These are phyloP conservation scores for Drosophila eugracilis DNA, from an alignment of 1,140 invertebrate genomes.

Conservation along the genomic window DNA sequence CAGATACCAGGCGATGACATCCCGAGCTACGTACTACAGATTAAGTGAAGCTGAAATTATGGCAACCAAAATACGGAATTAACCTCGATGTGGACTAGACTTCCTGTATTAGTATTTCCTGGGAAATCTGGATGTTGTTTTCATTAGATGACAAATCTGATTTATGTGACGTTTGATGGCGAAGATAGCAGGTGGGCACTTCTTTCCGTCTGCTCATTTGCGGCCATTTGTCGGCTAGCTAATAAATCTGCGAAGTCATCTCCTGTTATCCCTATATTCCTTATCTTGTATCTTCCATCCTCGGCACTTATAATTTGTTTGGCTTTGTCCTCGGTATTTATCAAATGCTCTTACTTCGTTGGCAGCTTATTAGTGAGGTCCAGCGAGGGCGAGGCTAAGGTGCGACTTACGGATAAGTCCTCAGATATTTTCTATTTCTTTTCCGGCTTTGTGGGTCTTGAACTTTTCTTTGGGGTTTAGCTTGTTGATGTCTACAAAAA, in stretches of 20 bases:
- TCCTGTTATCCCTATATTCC: conserved; percentile 46
- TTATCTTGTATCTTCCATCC: conserved; percentile 24
- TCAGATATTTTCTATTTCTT: conserved; percentile 34
- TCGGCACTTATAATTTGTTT: conserved; percentile 70
- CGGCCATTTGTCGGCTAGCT: conserved; percentile 45
- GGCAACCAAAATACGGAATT: conserved; percentile 51
- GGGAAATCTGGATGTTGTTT: conserved; percentile 28
- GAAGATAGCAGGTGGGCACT: conserved; percentile 49
- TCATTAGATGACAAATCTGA: conserved; percentile 77
- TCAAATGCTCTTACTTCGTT: conserved; percentile 74
- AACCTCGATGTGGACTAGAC: background rate
- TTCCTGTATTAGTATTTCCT: conserved; percentile 27
- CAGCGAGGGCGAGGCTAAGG: conserved; percentile 13
- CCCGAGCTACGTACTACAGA: conserved; percentile 34
- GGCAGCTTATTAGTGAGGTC: conserved; percentile 75
- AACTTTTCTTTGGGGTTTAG: conserved; percentile 1
- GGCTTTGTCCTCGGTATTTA: conserved; percentile 73
- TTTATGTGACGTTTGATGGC: conserved; percentile 81
- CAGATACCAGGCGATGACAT: conserved; percentile 17
- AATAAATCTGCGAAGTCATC: conserved; percentile 51
- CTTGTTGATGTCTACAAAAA: background rate
- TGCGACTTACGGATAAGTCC: conserved; percentile 58
- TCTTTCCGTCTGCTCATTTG: conserved; percentile 33
- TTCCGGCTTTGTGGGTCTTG: conserved; percentile 13
- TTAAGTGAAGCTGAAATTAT: conserved; percentile 46